Evolutionary conservation across 1,140 invertebrate genomes (phyloP).

Genomic region (Lutraria rhynchaena): DNA sequence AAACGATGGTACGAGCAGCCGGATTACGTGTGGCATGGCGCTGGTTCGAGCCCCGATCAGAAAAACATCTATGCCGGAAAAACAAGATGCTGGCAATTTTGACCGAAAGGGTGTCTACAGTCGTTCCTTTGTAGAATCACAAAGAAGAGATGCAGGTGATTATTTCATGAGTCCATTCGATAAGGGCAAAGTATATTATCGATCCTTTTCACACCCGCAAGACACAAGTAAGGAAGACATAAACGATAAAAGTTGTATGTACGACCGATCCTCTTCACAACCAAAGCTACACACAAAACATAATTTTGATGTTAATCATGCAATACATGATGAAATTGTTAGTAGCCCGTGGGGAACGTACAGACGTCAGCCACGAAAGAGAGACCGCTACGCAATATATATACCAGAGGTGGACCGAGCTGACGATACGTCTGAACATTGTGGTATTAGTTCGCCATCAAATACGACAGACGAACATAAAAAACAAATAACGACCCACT

Average conservation of each 20-base stretch:
- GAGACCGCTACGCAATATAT: constrained; percentile 29
- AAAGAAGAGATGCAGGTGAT: not conserved
- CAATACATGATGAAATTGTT: constrained; percentile 24
- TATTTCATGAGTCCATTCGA: not conserved
- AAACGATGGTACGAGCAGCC: not conserved
- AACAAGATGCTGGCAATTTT: not conserved
- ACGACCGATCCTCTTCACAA: too few relatives aligned
- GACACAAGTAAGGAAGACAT: not conserved
- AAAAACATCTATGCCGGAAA: not conserved
- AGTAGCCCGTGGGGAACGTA: constrained; percentile 35
- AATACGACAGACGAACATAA: too few relatives aligned
- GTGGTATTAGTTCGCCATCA: not conserved
- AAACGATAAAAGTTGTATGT: too few relatives aligned
- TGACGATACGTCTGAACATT: not conserved
- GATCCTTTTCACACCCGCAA: constrained; percentile 16
- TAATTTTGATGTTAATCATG: constrained; percentile 30
- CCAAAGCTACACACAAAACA: not conserved
- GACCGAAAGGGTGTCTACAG: not conserved
- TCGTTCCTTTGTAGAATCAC: constrained; percentile 8
- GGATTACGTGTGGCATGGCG: not conserved
- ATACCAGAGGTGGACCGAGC: not conserved
- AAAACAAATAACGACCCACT: too few relatives aligned
- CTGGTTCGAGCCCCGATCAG: constrained; percentile 9
- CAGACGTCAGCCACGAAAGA: constrained; percentile 6
- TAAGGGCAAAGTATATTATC: not conserved